A percentile compares a stretch with the other conserved stretches of the same genome.
These are phyloP conservation scores for Sclerurus mexicanus DNA, from an alignment of 2,113 vertebrate genomes.

Conservation along the genomic window DNA sequence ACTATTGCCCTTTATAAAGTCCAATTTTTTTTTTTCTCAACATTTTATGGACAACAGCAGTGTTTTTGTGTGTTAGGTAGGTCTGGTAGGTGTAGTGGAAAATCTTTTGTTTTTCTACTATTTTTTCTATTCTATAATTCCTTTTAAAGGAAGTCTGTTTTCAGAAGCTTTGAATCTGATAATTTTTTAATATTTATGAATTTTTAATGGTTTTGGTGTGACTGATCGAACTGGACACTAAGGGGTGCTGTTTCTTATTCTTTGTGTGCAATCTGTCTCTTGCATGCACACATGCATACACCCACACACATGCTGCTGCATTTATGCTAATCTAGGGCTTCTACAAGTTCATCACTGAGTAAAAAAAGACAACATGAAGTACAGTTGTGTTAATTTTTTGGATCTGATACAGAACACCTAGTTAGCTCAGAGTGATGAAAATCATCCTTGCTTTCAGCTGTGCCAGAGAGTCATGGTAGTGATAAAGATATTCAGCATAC, in stretches of 20 bases:
- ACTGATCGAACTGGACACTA: not conserved
- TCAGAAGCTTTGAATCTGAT: not conserved
- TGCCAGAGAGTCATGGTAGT: not conserved
- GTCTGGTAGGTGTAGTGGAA: not conserved
- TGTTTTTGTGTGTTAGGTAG: not conserved
- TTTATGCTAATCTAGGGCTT: not conserved
- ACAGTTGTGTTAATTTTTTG: conserved; percentile 30
- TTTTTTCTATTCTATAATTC: not conserved
- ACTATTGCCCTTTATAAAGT: not conserved
- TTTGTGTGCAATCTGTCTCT: not conserved
- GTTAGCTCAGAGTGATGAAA: conserved; percentile 43
- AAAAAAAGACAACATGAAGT: not conserved
- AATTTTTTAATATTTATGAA: rapidly evolving
- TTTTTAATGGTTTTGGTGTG: not conserved
- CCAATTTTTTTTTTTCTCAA: not conserved
- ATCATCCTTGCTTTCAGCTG: not conserved
- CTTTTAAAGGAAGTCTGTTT: not conserved
- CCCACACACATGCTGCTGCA: rapidly evolving
- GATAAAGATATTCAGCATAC: not conserved
- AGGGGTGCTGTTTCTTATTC: conserved; percentile 35
- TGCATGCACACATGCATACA: rapidly evolving
- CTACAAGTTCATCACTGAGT: not conserved
- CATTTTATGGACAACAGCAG: not conserved
- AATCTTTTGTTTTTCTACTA: not conserved
- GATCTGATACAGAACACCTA: conserved; percentile 23